Evolutionary conservation across 1,140 invertebrate genomes (phyloP).

Genomic region (Ooceraea biroi): DNA sequence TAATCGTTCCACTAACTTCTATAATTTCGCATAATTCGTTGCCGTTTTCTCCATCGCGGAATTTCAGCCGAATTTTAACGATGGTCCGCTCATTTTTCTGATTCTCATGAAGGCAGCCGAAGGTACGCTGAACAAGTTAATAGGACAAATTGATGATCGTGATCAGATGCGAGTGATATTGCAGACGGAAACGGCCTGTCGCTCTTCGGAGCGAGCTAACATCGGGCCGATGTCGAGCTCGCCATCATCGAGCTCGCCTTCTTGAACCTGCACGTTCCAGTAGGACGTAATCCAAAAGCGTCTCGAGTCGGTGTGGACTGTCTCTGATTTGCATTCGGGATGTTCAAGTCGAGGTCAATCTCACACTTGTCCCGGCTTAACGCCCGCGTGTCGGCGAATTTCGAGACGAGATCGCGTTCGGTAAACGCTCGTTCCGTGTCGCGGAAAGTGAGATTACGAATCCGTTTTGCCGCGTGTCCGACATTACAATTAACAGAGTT

Average conservation of each 20-base stretch:
- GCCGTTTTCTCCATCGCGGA: neutral
- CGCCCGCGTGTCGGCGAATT: slow-evolving; percentile 53
- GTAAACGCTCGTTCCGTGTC: slow-evolving; percentile 52
- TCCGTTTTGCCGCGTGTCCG: slow-evolving; percentile 17
- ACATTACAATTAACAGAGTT: slow-evolving; percentile 55
- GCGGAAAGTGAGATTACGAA: slow-evolving; percentile 40
- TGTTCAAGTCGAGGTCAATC: slow-evolving; percentile 66
- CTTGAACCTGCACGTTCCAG: slow-evolving; percentile 57
- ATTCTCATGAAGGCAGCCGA: too few species aligned
- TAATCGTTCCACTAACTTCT: slow-evolving; percentile 26
- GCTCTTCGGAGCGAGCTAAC: slow-evolving; percentile 35
- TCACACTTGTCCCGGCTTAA: slow-evolving; percentile 3
- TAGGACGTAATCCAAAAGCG: slow-evolving; percentile 51
- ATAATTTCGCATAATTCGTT: slow-evolving; percentile 25
- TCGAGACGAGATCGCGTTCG: slow-evolving; percentile 47
- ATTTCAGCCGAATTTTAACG: neutral
- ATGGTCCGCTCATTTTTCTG: neutral
- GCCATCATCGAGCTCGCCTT: slow-evolving; percentile 52
- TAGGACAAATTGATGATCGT: slow-evolving; percentile 27
- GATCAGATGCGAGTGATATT: slow-evolving; percentile 56
- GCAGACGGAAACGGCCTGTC: slow-evolving; percentile 54
- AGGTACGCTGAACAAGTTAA: slow-evolving; percentile 18
- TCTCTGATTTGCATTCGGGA: slow-evolving; percentile 69
- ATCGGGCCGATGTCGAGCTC: slow-evolving; percentile 28
- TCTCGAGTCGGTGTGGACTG: slow-evolving; percentile 64